Evolutionary conservation across 2,888 invertebrate genomes (phyloP), one percentile per base, ranked within the genome.

Genomic region (Apamea sordens): DNA sequence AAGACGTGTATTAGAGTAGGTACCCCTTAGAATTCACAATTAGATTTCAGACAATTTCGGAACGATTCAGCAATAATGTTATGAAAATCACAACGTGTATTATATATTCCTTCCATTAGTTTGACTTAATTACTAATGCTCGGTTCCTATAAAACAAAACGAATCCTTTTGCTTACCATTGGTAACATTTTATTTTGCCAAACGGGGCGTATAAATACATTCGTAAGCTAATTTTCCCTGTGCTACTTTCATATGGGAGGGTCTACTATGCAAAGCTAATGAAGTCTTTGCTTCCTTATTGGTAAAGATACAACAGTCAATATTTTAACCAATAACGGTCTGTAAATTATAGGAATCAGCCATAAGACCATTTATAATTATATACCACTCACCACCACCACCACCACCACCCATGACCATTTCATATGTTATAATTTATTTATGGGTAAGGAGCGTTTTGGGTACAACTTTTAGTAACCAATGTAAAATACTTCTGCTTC

Each of bases 21-120:
- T 50, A 65, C 13, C 32, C 59, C 36, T 65, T 68, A 59, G 74
- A 79, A 83, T 83, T 83, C 36, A 75, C 50, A 73, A 69, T 79
- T 73, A 65, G 68, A 65, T 69, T 64, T 72, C 28, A n/a, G n/a
- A 64, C 36, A 47, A 76, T 73, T 76, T 76, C 3, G 56, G 44
- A 59, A 71, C 32, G 47, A 59, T 67, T 73, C 36, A 47, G 15
- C 28, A 64, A 76, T 67, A 53, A 61, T 36, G 1, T 47, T 73
- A 44, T 73, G 36, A 47, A 67, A 63, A 61, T 72, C 15, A 47
- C 13, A n/a, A 50, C 47, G 21, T 47, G 32, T 59, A 32, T 18
- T 41, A 63, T 61, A 2, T 53, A 71, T 63, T 69, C 15, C 67
- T 67, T 53, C 13, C 24, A 36, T 47, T 44, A 67, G 21, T 53